phyloP scores from a whole-genome alignment of 2,113 vertebrate species.

The Ochotona princeps region DNA sequence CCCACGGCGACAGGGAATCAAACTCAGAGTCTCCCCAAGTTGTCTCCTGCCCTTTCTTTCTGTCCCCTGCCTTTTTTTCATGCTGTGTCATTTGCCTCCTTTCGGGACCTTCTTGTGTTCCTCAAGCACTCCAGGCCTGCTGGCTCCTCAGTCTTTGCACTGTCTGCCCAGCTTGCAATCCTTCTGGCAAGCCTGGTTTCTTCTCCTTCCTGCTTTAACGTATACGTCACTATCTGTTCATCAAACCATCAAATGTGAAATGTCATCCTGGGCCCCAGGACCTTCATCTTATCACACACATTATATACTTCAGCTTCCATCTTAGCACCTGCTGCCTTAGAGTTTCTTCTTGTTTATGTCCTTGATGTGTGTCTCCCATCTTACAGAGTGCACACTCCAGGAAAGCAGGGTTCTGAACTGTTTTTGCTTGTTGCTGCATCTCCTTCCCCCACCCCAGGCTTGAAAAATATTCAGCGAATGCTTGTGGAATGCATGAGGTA shows the following conservation, averaged over 20 bases:
- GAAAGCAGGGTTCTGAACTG: background rate
- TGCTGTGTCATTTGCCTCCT: background rate
- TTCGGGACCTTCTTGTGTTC: background rate
- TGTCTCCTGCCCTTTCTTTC: background rate
- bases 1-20: background rate
- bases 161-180: background rate
- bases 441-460: background rate
- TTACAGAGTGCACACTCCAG: background rate
- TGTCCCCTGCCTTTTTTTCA: background rate
- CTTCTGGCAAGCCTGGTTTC: conserved; percentile 11
- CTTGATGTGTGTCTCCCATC: background rate
- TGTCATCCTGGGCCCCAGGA: background rate
- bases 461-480: background rate
- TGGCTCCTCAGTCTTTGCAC: conserved; percentile 8
- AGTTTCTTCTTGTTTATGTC: background rate
- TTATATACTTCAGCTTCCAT: conserved; percentile 11
- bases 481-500: conserved; percentile 3
- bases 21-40: background rate
- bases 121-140: background rate
- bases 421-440: background rate
- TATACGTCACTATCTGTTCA: background rate
- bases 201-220: conserved; percentile 16
- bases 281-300: background rate
- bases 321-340: background rate
- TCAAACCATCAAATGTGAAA: background rate